These are phyloP conservation scores for Nomada ferruginata DNA, from an alignment of 2,888 invertebrate genomes.

Conservation along the genomic window DNA sequence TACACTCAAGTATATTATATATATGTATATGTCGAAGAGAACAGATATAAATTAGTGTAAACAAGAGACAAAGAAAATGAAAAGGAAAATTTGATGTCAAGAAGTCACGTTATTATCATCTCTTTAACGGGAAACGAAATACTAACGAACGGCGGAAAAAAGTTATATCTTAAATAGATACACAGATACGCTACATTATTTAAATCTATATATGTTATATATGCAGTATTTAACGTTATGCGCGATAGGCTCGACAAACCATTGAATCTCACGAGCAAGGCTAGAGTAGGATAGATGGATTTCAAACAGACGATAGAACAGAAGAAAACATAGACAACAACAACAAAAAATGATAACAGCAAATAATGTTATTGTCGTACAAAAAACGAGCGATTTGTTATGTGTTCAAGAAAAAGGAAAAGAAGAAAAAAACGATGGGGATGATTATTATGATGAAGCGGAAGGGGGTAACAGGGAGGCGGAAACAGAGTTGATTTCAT, in stretches of 20 bases:
- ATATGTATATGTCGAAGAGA: slow-evolving; percentile 55
- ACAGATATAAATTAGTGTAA: slow-evolving; percentile 35
- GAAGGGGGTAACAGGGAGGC: slow-evolving; percentile 72
- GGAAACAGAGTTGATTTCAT: slow-evolving; percentile 76
- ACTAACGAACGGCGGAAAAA: slow-evolving; percentile 33
- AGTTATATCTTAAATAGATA: slow-evolving; percentile 65
- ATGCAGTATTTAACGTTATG: slow-evolving; percentile 77
- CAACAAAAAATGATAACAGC: slow-evolving; percentile 39
- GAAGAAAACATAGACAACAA: slow-evolving; percentile 66
- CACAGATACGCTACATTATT: slow-evolving; percentile 70
- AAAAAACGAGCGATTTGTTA: slow-evolving; percentile 83
- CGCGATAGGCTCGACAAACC: slow-evolving; percentile 80
- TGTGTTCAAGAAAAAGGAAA: slow-evolving; percentile 79
- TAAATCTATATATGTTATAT: slow-evolving; percentile 69
- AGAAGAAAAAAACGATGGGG: slow-evolving; percentile 19
- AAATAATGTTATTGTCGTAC: slow-evolving; percentile 80
- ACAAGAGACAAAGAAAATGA: background rate
- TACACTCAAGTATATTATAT: slow-evolving; percentile 12
- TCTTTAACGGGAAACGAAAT: slow-evolving; percentile 39
- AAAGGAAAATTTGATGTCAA: background rate
- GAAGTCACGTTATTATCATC: slow-evolving; percentile 22
- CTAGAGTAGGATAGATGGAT: slow-evolving; percentile 82
- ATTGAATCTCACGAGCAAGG: slow-evolving; percentile 82
- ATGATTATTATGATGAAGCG: slow-evolving; percentile 60
- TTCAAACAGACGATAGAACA: slow-evolving; percentile 68